Percentiles rank a stretch among this genome's conserved stretches.
Evolutionary conservation across 1,140 invertebrate species (phyloP).

Genomic region (Caerostris extrusa): DNA sequence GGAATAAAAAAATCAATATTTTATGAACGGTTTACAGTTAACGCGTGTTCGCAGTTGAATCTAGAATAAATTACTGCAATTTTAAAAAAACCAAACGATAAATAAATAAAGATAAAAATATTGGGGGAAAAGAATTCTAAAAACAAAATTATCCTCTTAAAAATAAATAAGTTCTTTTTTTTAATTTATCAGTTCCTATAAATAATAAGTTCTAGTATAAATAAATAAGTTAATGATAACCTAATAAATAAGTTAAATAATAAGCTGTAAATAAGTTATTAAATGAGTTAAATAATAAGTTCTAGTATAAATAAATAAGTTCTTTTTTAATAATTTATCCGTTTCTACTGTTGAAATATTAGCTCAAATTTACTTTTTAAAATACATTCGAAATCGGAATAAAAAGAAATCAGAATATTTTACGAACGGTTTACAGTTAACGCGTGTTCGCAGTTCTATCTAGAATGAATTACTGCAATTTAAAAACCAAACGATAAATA

Average conservation of each 20-base stretch:
- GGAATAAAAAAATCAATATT: no score
- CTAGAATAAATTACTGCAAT: background rate
- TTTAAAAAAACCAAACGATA: background rate
- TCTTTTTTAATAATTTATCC: background rate
- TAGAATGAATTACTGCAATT: constrained; percentile 46
- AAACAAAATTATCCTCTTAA: background rate
- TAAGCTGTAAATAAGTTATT: no score
- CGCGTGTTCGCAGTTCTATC: background rate
- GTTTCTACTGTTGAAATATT: background rate
- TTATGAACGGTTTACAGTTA: background rate
- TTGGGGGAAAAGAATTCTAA: background rate
- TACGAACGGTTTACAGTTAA: constrained; percentile 12
- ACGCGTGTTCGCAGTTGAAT: background rate
- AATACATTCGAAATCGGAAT: background rate
- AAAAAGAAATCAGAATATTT: background rate
- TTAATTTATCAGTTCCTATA: no score
- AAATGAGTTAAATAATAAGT: no score
- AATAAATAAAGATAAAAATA: background rate
- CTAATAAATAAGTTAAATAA: no score
- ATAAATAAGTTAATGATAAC: no score
- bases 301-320: background rate
- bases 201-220: no score
- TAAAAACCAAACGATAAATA: constrained; percentile 47
- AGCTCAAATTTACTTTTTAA: background rate
- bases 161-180: background rate